Evolutionary conservation across 2,113 vertebrate genomes (phyloP).

Genomic region (Toxostoma redivivum): DNA sequence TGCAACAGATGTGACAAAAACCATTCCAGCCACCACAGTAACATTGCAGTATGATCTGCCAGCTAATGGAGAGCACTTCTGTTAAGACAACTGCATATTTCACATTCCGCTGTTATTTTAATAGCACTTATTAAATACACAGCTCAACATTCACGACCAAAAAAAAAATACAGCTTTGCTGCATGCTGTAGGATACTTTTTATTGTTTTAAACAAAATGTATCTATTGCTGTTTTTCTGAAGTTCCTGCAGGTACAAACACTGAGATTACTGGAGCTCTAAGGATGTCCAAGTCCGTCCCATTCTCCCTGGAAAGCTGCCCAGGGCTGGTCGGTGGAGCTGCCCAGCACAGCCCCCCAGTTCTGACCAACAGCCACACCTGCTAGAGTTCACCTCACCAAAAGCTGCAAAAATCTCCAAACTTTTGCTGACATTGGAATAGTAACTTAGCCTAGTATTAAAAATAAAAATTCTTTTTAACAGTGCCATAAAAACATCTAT

Average conservation of each 20-base stretch:
- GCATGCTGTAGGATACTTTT: background rate
- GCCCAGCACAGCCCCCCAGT: background rate
- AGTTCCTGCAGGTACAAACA: background rate
- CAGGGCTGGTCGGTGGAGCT: background rate
- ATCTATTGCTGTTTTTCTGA: background rate
- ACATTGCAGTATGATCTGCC: background rate
- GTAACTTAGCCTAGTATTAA: background rate
- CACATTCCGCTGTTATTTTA: slow-evolving; percentile 15
- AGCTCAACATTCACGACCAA: background rate
- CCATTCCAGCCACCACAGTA: background rate
- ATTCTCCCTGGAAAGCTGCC: background rate
- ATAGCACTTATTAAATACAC: background rate
- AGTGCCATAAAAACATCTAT: background rate
- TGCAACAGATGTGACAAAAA: background rate
- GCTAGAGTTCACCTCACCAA: background rate
- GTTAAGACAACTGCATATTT: background rate
- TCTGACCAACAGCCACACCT: background rate
- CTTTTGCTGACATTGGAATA: background rate
- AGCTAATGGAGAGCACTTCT: background rate
- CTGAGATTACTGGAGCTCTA: background rate
- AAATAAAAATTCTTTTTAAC: background rate
- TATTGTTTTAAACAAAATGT: background rate
- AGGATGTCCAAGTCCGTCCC: background rate
- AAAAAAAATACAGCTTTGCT: background rate
- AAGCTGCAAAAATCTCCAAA: background rate